Percentiles rank a stretch among this genome's conserved stretches.
These are phyloP conservation scores for Centruroides sculpturatus DNA, from an alignment of 1,140 invertebrate species.

Conservation along the genomic window DNA sequence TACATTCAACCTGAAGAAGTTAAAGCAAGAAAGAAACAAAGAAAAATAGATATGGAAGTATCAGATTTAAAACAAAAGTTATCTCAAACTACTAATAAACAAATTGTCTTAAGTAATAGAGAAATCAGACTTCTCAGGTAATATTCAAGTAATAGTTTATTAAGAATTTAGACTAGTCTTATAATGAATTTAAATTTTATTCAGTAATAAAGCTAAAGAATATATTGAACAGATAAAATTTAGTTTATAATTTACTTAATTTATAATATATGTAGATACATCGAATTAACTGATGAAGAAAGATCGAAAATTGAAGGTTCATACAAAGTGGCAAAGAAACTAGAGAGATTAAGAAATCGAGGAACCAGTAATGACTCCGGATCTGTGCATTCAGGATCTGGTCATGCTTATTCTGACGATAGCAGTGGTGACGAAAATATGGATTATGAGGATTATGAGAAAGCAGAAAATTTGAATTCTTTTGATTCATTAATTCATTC, in stretches of 20 bases:
- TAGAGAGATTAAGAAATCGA: constrained; percentile 65
- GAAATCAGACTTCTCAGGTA: constrained; percentile 74
- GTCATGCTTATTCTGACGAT: constrained; percentile 19
- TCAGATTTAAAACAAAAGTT: constrained; percentile 69
- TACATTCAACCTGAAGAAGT: constrained; percentile 71
- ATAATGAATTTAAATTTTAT: too few relatives aligned
- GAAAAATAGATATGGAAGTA: constrained; percentile 79
- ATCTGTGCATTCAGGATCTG: constrained; percentile 16
- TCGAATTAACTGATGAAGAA: constrained; percentile 83
- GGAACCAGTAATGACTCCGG: constrained; percentile 18
- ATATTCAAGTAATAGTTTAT: background rate
- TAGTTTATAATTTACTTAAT: too few relatives aligned
- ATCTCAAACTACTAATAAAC: constrained; percentile 40
- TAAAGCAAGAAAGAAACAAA: constrained; percentile 65
- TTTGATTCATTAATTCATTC: constrained; percentile 11
- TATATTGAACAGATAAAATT: too few relatives aligned
- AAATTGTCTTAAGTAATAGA: constrained; percentile 74
- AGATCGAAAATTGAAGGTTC: constrained; percentile 82
- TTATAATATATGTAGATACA: constrained; percentile 40
- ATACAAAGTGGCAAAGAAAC: constrained; percentile 80
- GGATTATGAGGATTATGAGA: constrained; percentile 12
- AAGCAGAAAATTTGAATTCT: constrained; percentile 12
- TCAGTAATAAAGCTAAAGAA: too few relatives aligned
- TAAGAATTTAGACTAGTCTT: too few relatives aligned
- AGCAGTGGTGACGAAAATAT: constrained; percentile 16